Evolutionary conservation across 2,797 vertebrate genomes (phyloP).

Genomic region (Adrianichthys oophorus): DNA sequence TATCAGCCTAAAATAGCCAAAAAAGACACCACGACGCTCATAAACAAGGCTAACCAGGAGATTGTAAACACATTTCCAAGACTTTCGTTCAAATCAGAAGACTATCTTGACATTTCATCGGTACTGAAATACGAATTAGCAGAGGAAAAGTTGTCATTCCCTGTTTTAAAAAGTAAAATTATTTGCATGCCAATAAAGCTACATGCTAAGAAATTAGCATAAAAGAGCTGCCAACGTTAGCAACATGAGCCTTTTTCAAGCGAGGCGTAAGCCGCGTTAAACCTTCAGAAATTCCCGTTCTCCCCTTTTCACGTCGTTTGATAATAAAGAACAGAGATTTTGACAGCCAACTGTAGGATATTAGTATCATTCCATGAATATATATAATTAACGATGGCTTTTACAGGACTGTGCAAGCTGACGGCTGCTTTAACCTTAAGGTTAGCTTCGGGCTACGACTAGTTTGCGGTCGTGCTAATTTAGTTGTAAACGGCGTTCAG

Average conservation of each 20-base stretch:
- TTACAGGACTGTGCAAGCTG: slow-evolving; percentile 30
- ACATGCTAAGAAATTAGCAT: slow-evolving; percentile 29
- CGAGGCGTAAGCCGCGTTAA: neutral
- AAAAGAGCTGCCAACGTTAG: slow-evolving; percentile 37
- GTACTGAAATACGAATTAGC: too few species aligned
- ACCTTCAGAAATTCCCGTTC: accelerated
- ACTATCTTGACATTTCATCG: neutral
- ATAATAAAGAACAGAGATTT: accelerated
- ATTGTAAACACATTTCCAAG: slow-evolving; percentile 25
- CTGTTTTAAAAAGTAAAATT: neutral
- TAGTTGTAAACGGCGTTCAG: slow-evolving; percentile 2
- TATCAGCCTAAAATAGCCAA: slow-evolving; percentile 14
- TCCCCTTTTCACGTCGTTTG: accelerated
- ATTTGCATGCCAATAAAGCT: slow-evolving; percentile 9
- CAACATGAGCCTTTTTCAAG: slow-evolving; percentile 23
- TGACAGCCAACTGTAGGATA: too few species aligned
- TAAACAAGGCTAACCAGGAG: slow-evolving; percentile 26
- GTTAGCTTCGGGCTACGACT: slow-evolving; percentile 56
- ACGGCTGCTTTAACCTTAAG: slow-evolving; percentile 53
- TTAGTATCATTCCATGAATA: too few species aligned
- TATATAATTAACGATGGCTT: slow-evolving; percentile 1
- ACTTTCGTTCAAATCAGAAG: neutral
- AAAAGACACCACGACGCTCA: slow-evolving; percentile 41
- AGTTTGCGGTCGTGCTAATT: slow-evolving; percentile 41
- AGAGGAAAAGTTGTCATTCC: too few species aligned